Conservation (phyloP, 2,113 vertebrate species). For the Pollimyrus isidori region DNA sequence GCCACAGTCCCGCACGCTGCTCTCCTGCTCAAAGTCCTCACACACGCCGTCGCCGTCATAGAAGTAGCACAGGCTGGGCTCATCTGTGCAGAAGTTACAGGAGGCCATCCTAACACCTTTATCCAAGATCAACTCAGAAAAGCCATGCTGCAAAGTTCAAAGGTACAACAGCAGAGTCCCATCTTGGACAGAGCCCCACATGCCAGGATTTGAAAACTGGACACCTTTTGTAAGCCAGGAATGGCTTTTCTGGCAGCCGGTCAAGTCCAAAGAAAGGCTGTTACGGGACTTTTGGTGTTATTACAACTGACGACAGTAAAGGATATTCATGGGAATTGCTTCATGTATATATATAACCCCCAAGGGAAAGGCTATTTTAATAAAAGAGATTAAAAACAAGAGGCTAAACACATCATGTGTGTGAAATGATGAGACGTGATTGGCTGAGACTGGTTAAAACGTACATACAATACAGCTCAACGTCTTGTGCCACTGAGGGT, state of each 20-base stretch:
- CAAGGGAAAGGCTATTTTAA: not conserved
- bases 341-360: not conserved
- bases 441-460: not conserved
- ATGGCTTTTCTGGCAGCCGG: not conserved
- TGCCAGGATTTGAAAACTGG: not conserved
- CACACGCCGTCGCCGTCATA: slow-evolving; percentile 92
- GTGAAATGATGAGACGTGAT: not conserved
- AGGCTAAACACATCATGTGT: not conserved
- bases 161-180: not conserved
- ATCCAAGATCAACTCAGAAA: not conserved
- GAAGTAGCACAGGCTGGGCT: slow-evolving; percentile 93
- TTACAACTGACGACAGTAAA: not conserved
- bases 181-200: not conserved
- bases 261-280: not conserved
- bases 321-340: not conserved
- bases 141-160: not conserved
- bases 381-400: not conserved
- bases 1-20: slow-evolving; percentile 88
- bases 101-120: not conserved
- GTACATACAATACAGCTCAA: not conserved
- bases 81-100: slow-evolving; percentile 58
- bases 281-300: not conserved
- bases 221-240: not conserved
- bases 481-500: not conserved
- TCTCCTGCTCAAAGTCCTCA: slow-evolving; percentile 92